Evolutionary conservation across 2,888 invertebrate species (phyloP), one percentile per base, ranked within the genome.

Genomic region (Erynnis tages): DNA sequence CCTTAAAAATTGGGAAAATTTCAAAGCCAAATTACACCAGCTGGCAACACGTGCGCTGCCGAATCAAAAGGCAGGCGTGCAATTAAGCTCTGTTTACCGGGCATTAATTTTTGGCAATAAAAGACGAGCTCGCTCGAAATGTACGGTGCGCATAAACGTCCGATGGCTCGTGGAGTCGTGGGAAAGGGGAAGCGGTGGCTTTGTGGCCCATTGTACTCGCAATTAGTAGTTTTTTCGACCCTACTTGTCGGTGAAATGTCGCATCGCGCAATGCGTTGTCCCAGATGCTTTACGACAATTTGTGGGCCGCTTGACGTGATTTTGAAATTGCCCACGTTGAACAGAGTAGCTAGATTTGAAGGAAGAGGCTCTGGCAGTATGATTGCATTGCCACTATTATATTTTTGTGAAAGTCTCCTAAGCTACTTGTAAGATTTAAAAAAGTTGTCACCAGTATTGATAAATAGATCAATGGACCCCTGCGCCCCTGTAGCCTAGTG

Each of bases 101-200:
- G 77, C 88, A 87, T 88, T 89, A 87, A 89, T 89, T 89, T 89
- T 89, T 87, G 89, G 88, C 87, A 89, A 89, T 89, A 89, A 89
- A 88, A 86, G 84, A 81, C 72, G 81, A 78, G 87, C 84, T 75
- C 72, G 82, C 80, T 64, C 62, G 79, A 76, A 82, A 88, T 88
- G 86, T 79, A 77, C 79, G 83, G 83, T 82, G 76, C 85, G 84
- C 79, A 75, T 76, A 76, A 73, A 59, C 66, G 23, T 67, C 61
- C 66, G 82, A 79, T 76, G 83, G 73, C 73, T 75, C 88, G 87
- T 89, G 89, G 86, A 89, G 88, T 75, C 88, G 87, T 89, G 89
- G 86, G 89, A 89, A 88, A 69, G 19, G 17, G 35, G 17, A 17
- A 16, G 88, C 88, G 88, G 88, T 58, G 61, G 76, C 84, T 88